Evolutionary conservation across 2,113 vertebrate genomes (phyloP), one percentile per base, ranked within the genome.

Genomic region (Neolamprologus variostigma): DNA sequence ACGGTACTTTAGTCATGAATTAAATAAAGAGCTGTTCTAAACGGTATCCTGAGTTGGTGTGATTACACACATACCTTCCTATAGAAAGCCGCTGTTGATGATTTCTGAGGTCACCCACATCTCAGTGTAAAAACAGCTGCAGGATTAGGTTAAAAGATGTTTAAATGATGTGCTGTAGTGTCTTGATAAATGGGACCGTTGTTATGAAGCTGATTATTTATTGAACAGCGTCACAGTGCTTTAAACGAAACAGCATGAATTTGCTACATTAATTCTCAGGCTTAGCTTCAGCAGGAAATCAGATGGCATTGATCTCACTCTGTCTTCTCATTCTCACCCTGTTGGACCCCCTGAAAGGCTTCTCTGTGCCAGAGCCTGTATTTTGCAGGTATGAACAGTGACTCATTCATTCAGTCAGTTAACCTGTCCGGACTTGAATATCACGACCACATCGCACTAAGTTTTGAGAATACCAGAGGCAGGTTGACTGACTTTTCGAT

Each of bases 181-280:
- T 76, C 78, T 37, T 76, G n/a, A 87, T 17, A n/a, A 81, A 86
- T 73, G 28, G 73, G 85, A 87, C 33, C 2, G 66, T 71, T 33
- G 37, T 86, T 68, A 81, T 55, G 51, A 54, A 82, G 81, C 81
- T 6, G 50, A 86, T 90, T 91, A 86, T 86, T 87, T 87, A 86
- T 84, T 76, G 61, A 86, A 40, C 78, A 28, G 57, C 31, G 47
- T 59, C 59, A 16, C 55, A 31, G 82, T 9, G 59, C 57, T 63
- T 31, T 31, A 78, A 50, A 51, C 51, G 21, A 28, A 73, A 73
- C 68, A 45, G 14, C 21, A 23, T 4, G 68, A 79, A 84, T 73
- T 81, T 81, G 84, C 90, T 79, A 31, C 90, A 89, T 94, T 87
- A 55, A 80, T 89, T 80, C 31, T 89, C 63, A 42, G 84, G 11